Percentiles rank a stretch among this genome's conserved stretches.
Evolutionary conservation across 2,113 vertebrate species (phyloP).

Genomic region (Progne subis): DNA sequence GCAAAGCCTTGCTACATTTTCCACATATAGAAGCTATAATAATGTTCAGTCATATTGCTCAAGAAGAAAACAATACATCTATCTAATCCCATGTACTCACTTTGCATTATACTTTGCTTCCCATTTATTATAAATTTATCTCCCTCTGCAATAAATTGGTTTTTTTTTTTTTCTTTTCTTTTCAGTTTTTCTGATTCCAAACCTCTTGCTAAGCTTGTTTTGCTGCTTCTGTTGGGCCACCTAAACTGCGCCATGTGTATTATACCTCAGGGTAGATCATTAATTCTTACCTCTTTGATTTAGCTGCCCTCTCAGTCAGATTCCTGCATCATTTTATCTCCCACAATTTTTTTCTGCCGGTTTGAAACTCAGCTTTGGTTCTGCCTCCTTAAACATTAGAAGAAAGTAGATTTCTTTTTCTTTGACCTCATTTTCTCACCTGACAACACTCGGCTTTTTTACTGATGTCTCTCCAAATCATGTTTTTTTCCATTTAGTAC

Average conservation of each 20-base stretch:
- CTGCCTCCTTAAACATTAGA: slow-evolving; percentile 53
- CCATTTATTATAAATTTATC: slow-evolving; percentile 2
- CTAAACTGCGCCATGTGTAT: slow-evolving; percentile 21
- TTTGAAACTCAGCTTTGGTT: slow-evolving; percentile 57
- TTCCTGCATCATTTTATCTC: slow-evolving; percentile 53
- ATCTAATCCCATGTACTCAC: neutral
- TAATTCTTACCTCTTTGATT: slow-evolving; percentile 59
- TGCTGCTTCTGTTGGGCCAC: slow-evolving; percentile 34
- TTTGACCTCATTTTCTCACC: slow-evolving; percentile 61
- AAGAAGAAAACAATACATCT: slow-evolving; percentile 10
- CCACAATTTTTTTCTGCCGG: slow-evolving; percentile 11
- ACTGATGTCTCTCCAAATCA: slow-evolving; percentile 21
- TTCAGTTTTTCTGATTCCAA: neutral
- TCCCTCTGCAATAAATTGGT: neutral
- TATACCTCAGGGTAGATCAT: slow-evolving; percentile 46
- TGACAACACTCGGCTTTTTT: slow-evolving; percentile 43
- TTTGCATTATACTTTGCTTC: neutral
- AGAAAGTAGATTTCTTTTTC: slow-evolving; percentile 46
- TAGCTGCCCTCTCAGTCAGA: slow-evolving; percentile 36
- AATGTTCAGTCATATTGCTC: neutral
- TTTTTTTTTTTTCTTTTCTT: neutral
- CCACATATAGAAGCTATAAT: neutral
- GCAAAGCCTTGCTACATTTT: neutral
- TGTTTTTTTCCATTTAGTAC: slow-evolving; percentile 40
- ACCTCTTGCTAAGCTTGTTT: slow-evolving; percentile 13